Conservation (phyloP, 2,888 invertebrate species). For the Hyposoter didymator region DNA sequence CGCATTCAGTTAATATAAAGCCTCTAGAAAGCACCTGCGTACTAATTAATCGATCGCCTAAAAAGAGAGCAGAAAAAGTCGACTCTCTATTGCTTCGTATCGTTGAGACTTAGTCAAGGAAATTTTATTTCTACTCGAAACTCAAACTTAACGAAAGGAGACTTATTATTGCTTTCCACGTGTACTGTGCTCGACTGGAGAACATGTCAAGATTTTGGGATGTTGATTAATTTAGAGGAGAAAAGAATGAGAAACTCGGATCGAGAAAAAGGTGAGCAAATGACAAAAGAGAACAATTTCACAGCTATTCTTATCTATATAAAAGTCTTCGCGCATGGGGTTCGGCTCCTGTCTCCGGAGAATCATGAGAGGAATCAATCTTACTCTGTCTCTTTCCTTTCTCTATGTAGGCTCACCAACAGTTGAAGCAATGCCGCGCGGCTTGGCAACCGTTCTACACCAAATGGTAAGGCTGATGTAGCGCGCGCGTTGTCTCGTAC, state of each 20-base stretch:
- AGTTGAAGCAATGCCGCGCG: slow-evolving; percentile 47
- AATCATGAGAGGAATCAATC: slow-evolving; percentile 66
- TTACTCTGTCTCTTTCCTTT: slow-evolving; percentile 54
- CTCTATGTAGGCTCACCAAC: slow-evolving; percentile 50
- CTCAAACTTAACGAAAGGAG: background rate
- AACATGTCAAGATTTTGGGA: background rate
- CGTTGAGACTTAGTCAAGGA: background rate
- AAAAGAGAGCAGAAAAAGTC: background rate
- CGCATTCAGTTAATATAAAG: slow-evolving; percentile 19
- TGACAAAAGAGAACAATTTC: slow-evolving; percentile 38
- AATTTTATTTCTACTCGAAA: background rate
- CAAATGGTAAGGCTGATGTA: slow-evolving; percentile 38
- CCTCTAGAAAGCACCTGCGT: slow-evolving; percentile 13
- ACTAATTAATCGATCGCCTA: slow-evolving; percentile 51
- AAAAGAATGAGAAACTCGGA: background rate
- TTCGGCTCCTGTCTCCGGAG: slow-evolving; percentile 44
- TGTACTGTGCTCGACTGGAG: background rate
- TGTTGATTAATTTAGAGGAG: background rate
- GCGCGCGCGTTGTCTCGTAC: slow-evolving; percentile 53
- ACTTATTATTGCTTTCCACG: background rate
- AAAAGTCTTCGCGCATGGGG: slow-evolving; percentile 32
- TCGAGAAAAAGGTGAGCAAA: background rate
- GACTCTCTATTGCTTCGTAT: background rate
- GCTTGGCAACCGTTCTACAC: slow-evolving; percentile 50
- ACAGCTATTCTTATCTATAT: slow-evolving; percentile 48